Conservation (phyloP, 2,888 invertebrate genomes). For the Parasteatoda lunata region DNA sequence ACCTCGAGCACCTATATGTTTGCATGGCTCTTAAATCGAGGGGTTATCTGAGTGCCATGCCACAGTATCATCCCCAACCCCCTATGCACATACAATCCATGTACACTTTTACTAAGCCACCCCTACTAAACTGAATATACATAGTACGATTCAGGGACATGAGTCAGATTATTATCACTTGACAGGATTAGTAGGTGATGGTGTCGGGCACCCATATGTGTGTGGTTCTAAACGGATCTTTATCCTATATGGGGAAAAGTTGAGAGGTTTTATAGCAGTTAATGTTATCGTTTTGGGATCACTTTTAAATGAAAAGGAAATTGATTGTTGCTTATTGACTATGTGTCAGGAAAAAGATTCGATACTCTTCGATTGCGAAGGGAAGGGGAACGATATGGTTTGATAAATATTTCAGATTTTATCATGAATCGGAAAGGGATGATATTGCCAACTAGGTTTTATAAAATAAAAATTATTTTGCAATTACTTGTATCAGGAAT, state of each 20-base stretch:
- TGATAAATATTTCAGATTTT: too few relatives aligned
- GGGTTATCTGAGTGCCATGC: slow-evolving; percentile 45
- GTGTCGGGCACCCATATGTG: background rate
- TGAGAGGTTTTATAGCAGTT: background rate
- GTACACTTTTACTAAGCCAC: slow-evolving; percentile 2
- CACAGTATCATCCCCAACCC: background rate
- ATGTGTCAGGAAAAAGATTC: slow-evolving; percentile 11
- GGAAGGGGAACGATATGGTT: background rate
- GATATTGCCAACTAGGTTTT: too few relatives aligned
- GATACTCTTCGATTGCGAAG: slow-evolving; percentile 9
- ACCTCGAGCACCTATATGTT: slow-evolving; percentile 54
- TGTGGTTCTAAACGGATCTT: background rate
- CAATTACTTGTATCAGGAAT: too few relatives aligned
- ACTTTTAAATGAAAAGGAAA: slow-evolving; percentile 24
- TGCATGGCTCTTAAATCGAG: slow-evolving; percentile 59
- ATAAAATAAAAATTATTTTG: too few relatives aligned
- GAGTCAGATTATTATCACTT: slow-evolving; percentile 63
- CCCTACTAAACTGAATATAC: slow-evolving; percentile 1
- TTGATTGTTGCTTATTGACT: slow-evolving; percentile 37
- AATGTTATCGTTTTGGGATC: slow-evolving; percentile 42
- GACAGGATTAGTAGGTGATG: slow-evolving; percentile 21
- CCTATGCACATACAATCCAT: slow-evolving; percentile 6
- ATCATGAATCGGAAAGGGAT: too few relatives aligned
- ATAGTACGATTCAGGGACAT: slow-evolving; percentile 11
- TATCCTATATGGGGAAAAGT: background rate